Evolutionary conservation across 2,888 invertebrate species (phyloP), one percentile per base, ranked within the genome.

Genomic region (Spodoptera littoralis): DNA sequence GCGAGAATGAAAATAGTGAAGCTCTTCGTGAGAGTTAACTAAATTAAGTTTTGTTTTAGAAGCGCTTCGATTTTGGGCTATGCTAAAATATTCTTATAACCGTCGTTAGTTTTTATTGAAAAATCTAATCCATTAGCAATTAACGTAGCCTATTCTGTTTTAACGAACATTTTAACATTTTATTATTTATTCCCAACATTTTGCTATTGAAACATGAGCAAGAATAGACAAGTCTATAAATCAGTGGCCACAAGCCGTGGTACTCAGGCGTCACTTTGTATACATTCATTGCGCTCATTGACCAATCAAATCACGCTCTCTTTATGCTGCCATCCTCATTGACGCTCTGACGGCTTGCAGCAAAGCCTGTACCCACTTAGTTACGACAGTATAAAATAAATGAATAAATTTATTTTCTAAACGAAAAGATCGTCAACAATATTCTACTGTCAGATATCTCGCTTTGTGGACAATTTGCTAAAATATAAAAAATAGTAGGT

Each of bases 231-330:
- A 43, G 59, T 51, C 51, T 65, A 52, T 75, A 50, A 63, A 69
- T 56, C 51, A 60, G 11, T 52, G 43, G 13, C 30, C 46, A 53
- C 49, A 49, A 52, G 52, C 61, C 13, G 8, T 49, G 24, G 6
- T 43, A 60, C 42, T 53, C 50, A 18, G 11, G 41, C 18, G 50
- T 73, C 69, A 61, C 57, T 46, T 63, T 64, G 56, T 65, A 59
- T 73, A 59, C 50, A 58, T 75, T 67, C 24, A 64, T 66, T 64
- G 57, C 66, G 47, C 60, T 56, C 56, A 70, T 56, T 73, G 58
- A 63, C 47, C 57, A 73, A 67, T 68, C 58, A 68, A 72, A 65
- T 65, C 72, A 74, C 58, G 62, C 30, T 55, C 60, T 77, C 45
- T 55, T 59, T 65, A 60, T 64, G 49, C 43, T 12, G 11, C 45